Base-by-base conservation (phyloP, 2,113 vertebrate genomes). In the Rhegmatorhina hoffmannsi region DNA sequence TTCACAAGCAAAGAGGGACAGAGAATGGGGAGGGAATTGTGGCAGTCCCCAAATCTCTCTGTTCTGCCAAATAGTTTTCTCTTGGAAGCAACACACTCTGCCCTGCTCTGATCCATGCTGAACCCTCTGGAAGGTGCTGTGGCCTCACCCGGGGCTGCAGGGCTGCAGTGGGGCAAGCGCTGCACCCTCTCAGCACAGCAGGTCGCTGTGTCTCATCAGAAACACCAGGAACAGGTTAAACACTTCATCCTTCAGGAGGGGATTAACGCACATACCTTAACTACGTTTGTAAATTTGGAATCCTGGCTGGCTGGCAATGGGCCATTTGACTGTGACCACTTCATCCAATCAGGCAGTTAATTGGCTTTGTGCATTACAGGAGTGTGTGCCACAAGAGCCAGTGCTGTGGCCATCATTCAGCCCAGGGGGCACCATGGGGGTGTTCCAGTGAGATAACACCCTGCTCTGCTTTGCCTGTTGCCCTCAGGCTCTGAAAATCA, bases 311-410 rank as follows among this genome's bases (percentile, higher is more conserved):
- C 82, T 88, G 79, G 78, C 90, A 29, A 3, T 2, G 55, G 31
- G 82, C 84, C 79, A 64, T 81, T 74, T 33, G 68, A 47, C 86
- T 74, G 75, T 31, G 80, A 69, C 44, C 3, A 1, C 87, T 85
- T 93, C 84, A 96, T 94, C 95, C 95, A 49, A 90, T 94, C 94
- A 73, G 43, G 89, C 64, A 29, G 46, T 92, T 97, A 95, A 97
- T 96, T 95, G 86, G 94, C 94, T 96, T 95, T 85, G 90, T 75
- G 90, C 1, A 23, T 18, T 64, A 9, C 20, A 8, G 63, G 28
- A 55, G 64, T 0, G 3, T 13, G 83, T 28, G 84, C 67, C 1
- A 1, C 3, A 19, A 11, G 80, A 50, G 56, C 21, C 53, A 18
- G 17, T 19, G 60, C 26, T 63, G 36, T 63, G 60, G 60, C 60